phyloP scores from a whole-genome alignment of 2,888 invertebrate species.

The Parelbella ahira region DNA sequence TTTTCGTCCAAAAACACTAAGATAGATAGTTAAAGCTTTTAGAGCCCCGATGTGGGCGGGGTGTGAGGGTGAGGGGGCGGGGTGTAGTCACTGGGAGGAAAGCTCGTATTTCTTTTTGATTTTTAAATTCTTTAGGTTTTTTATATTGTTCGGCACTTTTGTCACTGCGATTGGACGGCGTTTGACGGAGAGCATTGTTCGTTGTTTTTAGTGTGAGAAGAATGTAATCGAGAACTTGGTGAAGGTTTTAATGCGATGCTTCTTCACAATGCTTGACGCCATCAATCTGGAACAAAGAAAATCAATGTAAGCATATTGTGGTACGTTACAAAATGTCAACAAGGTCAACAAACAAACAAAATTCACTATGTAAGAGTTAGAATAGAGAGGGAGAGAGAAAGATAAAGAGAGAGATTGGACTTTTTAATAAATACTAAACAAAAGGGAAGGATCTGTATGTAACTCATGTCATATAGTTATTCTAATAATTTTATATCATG shows the following conservation, averaged over 20 bases:
- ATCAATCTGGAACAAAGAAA: conserved; percentile 36
- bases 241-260: conserved; percentile 34
- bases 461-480: no score
- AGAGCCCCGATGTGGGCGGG: conserved; percentile 16
- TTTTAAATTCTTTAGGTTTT: conserved; percentile 30
- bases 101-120: conserved; percentile 62
- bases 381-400: no score
- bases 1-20: conserved; percentile 18
- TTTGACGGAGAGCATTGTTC: conserved; percentile 31
- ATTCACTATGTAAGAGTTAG: no score
- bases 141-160: conserved; percentile 28
- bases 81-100: conserved; percentile 30
- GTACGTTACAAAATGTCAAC: no score
- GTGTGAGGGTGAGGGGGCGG: not conserved
- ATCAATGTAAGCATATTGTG: no score
- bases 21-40: conserved; percentile 41
- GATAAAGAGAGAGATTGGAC: no score
- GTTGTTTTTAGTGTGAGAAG: conserved; percentile 26
- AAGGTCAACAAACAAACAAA: no score
- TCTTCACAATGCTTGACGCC: conserved; percentile 35
- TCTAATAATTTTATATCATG: no score
- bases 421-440: no score
- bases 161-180: conserved; percentile 28
- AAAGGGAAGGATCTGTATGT: no score
- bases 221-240: conserved; percentile 1